phyloP scores from a whole-genome alignment of 1,140 invertebrate genomes.

The Cydia pomonella region DNA sequence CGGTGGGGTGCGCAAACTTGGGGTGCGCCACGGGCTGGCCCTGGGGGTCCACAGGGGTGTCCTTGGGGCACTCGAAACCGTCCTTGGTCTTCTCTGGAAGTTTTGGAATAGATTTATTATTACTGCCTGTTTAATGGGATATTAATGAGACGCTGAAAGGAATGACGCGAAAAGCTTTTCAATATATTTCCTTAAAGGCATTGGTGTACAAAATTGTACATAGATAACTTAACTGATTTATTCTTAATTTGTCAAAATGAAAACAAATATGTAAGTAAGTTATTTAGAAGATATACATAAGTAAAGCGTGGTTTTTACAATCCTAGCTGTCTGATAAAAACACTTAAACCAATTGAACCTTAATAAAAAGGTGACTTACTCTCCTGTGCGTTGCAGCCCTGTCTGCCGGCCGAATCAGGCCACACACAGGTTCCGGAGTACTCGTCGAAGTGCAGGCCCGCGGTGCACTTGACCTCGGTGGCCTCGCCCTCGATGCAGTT shows the following conservation, averaged over 20 bases:
- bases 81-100: constrained; percentile 86
- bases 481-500: constrained; percentile 93
- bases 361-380: too few relatives aligned
- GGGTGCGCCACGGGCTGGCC: constrained; percentile 90
- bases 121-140: not conserved
- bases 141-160: not conserved
- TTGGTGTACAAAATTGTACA: too few relatives aligned
- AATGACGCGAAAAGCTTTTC: too few relatives aligned
- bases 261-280: too few relatives aligned
- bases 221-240: too few relatives aligned
- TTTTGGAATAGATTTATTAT: not conserved
- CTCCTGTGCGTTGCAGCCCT: constrained; percentile 82
- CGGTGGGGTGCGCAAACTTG: constrained; percentile 91
- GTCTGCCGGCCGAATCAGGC: constrained; percentile 89
- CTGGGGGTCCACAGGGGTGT: constrained; percentile 82
- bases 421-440: constrained; percentile 93
- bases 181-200: too few relatives aligned
- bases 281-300: too few relatives aligned
- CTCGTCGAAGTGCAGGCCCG: constrained; percentile 93
- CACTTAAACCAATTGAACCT: too few relatives aligned
- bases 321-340: too few relatives aligned
- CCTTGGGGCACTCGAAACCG: constrained; percentile 91
- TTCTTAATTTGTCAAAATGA: too few relatives aligned
- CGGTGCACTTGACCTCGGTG: constrained; percentile 90
- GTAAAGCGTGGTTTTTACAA: too few relatives aligned